Evolutionary conservation across 2,888 invertebrate species (phyloP).

Genomic region (Trilocha varians): DNA sequence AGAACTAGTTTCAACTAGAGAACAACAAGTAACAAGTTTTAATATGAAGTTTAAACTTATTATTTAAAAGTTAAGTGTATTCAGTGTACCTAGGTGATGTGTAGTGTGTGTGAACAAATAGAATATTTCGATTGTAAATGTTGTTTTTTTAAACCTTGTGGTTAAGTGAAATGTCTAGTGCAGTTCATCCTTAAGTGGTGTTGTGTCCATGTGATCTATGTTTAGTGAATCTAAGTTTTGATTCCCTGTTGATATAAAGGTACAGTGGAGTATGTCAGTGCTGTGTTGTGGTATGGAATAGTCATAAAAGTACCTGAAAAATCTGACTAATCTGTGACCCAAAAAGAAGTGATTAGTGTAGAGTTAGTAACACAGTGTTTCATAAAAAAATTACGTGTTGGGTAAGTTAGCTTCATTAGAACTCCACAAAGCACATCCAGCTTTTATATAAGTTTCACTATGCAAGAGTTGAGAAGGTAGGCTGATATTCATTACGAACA

Average conservation of each 20-base stretch:
- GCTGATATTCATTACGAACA: no score
- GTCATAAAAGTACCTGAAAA: no score
- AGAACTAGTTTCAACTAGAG: conserved; percentile 44
- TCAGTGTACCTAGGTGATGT: conserved; percentile 68
- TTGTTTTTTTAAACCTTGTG: conserved; percentile 70
- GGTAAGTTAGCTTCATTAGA: no score
- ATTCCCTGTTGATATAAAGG: not conserved
- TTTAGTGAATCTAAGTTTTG: not conserved
- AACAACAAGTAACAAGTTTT: conserved; percentile 17
- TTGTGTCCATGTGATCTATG: not conserved
- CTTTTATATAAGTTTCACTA: no score
- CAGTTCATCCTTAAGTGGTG: conserved; percentile 13
- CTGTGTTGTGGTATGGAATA: conserved; percentile 1
- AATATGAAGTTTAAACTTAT: conserved; percentile 36
- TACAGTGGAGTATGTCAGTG: not conserved
- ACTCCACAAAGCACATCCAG: no score
- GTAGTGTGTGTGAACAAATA: conserved; percentile 71
- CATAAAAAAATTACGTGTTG: no score
- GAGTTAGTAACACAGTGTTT: no score
- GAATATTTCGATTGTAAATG: conserved; percentile 59
- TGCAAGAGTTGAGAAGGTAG: no score
- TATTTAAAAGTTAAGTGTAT: conserved; percentile 49
- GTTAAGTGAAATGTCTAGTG: conserved; percentile 39
- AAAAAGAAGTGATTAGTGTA: no score
- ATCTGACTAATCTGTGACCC: no score